A percentile compares a stretch with the other conserved stretches of the same genome.
Evolutionary conservation across 2,888 invertebrate genomes (phyloP).

Genomic region (Macaria notata): DNA sequence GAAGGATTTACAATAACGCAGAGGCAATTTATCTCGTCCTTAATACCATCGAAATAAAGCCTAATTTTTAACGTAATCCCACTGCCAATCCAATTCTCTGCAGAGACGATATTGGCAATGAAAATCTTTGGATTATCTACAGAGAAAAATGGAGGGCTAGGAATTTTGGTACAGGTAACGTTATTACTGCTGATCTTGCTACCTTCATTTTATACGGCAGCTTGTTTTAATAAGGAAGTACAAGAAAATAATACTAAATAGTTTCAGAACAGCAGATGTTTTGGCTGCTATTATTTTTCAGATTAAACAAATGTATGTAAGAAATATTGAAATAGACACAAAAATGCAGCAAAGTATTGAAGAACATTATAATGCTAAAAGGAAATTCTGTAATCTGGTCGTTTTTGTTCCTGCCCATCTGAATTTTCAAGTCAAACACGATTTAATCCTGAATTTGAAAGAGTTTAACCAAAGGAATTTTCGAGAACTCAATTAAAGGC

Average conservation of each 20-base stretch:
- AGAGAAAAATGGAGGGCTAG: conserved; percentile 14
- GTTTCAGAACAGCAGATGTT: neutral
- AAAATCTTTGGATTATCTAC: conserved; percentile 30
- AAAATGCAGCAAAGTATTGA: no score
- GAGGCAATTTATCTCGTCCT: conserved; percentile 24
- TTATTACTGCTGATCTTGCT: conserved; percentile 13
- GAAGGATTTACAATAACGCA: conserved; percentile 33
- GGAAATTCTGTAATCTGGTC: no score
- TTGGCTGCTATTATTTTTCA: no score
- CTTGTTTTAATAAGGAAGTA: conserved; percentile 5
- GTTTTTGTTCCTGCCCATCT: neutral
- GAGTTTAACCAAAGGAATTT: conserved; percentile 17
- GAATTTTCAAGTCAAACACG: neutral
- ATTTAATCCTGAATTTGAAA: conserved; percentile 11
- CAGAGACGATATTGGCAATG: conserved; percentile 30
- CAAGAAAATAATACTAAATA: neutral
- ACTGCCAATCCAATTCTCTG: conserved; percentile 28
- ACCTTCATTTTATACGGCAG: conserved; percentile 7
- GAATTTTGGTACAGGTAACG: conserved; percentile 12
- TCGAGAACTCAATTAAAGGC: conserved; percentile 42
- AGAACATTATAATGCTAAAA: no score
- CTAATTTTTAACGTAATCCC: conserved; percentile 27
- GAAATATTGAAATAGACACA: no score
- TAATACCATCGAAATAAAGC: conserved; percentile 27
- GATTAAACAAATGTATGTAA: no score